Percentiles rank a stretch among this genome's conserved stretches.
Conservation (phyloP, 2,797 vertebrate species). For the Tenualosa ilisha region DNA sequence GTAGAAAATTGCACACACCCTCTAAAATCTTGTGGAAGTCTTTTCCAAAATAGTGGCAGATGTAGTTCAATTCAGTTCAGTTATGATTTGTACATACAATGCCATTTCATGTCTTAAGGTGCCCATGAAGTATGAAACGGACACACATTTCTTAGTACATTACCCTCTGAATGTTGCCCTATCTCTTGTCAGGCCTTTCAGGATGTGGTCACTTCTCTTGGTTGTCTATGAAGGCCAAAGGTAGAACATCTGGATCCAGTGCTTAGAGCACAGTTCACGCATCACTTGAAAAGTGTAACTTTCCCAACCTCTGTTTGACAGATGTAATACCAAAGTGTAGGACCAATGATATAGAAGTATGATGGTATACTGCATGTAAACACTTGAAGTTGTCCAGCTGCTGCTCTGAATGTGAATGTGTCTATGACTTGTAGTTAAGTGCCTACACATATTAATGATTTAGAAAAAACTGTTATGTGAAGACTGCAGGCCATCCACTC, state of each 20-base stretch:
- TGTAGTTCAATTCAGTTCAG: too few species aligned
- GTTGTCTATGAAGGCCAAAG: constrained; percentile 37
- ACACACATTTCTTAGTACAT: too few species aligned
- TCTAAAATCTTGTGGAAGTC: too few species aligned
- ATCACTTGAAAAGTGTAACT: neutral
- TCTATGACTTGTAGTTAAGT: constrained; percentile 1
- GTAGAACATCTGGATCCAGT: neutral
- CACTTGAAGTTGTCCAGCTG: neutral
- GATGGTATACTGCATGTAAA: neutral
- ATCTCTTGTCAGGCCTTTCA: constrained; percentile 49
- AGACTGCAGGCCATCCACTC: neutral
- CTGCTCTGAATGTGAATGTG: constrained; percentile 6
- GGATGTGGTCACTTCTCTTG: constrained; percentile 49
- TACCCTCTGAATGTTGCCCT: neutral
- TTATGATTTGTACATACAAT: too few species aligned
- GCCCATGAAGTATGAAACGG: too few species aligned
- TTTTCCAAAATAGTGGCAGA: too few species aligned
- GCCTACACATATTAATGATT: neutral
- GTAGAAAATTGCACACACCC: too few species aligned
- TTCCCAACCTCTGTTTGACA: neutral
- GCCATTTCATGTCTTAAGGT: too few species aligned
- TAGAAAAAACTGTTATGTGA: neutral
- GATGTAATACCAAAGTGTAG: constrained; percentile 20
- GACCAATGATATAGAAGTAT: neutral
- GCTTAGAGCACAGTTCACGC: neutral